phyloP scores from a whole-genome alignment of 2,888 invertebrate genomes.

The Terebella lapidaria region DNA sequence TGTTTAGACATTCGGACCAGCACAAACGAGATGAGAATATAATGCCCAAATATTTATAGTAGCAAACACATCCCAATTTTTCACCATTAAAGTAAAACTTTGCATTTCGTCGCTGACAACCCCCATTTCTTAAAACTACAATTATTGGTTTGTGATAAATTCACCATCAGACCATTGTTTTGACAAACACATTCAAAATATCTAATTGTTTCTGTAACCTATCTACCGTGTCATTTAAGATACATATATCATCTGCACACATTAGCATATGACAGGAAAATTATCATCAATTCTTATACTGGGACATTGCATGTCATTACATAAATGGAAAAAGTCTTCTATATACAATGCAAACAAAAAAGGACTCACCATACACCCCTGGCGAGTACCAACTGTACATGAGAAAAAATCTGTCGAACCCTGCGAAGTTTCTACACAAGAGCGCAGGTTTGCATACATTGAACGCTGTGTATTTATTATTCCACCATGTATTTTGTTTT shows the following conservation, averaged over 20 bases:
- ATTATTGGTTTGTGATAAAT: neutral
- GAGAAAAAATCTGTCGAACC: neutral
- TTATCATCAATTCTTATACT: neutral
- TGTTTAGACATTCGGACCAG: neutral
- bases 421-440: neutral
- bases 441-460: neutral
- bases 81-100: neutral
- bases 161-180: neutral
- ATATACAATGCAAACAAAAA: neutral
- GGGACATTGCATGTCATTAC: neutral
- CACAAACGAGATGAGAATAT: neutral
- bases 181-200: neutral
- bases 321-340: neutral
- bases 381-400: neutral
- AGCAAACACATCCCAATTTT: neutral
- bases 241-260: neutral
- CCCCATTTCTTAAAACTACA: neutral
- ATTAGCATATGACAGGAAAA: neutral
- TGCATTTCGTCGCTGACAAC: neutral
- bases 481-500: neutral
- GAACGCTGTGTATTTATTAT: neutral
- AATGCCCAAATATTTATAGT: neutral
- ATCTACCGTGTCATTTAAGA: neutral
- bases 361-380: constrained; percentile 1
- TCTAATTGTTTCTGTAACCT: neutral